Evolutionary conservation across 2,888 invertebrate species (phyloP), one percentile per base, ranked within the genome.

Genomic region (Callyntrura guangdongensis): DNA sequence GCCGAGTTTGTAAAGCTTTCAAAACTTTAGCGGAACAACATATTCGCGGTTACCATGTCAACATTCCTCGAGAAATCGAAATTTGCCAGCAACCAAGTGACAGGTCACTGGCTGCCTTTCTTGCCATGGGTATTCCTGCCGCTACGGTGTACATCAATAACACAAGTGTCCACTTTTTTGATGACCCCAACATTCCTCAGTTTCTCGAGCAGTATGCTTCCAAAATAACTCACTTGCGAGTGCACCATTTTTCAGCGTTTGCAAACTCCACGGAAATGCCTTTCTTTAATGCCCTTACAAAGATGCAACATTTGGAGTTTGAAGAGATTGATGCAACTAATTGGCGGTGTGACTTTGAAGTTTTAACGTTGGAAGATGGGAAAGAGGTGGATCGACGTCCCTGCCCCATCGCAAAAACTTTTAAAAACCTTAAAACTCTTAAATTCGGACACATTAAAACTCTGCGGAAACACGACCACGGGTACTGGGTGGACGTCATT

Each of bases 121-220:
- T 72, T 0, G 12, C 3, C 45, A 45, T 72, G 36, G 17, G 17
- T 47, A 72, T 72, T 47, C 72, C 72, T n/a, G 2, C 9, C 8
- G 47, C 72, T n/a, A n/a, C n/a, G n/a, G n/a, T 72, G 45, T 72
- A 72, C 17, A n/a, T 72, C 2, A 47, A 72, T 20, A 72, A 72
- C 11, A 17, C 17, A 4, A 8, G 17, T 17, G 17, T 72, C 3
- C 11, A 47, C 1, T 72, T 45, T 17, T 72, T 72, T 47, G 47
- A 45, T 2, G 14, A 72, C 20, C 25, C 25, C 6, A 14, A 25
- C 47, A 47, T 72, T 8, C 47, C 47, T 2, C 14, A 72, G n/a
- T 72, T 72, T 45, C 5, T 72, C 1, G 47, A 45, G 47, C 17
- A 11, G 2, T 72, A 17, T 17, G 72, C n/a, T 1, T 6, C 14